Base-by-base conservation (phyloP, 2,797 vertebrate species). In the Melanotaenia nigrans region DNA sequence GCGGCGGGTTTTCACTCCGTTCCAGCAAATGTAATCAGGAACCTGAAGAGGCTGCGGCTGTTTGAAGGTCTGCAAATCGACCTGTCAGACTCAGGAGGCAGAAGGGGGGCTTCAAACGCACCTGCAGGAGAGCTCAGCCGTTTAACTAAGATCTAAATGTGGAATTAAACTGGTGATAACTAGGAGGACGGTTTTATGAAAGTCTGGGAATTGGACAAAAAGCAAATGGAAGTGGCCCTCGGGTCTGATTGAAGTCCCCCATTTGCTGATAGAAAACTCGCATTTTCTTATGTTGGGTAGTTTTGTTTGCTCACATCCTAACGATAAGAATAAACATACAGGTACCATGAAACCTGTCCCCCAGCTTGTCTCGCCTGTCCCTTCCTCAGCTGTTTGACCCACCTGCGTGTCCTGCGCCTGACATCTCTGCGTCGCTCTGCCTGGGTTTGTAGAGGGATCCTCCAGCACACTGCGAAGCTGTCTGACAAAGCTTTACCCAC, bases 351-450 rank as follows among this genome's bases (percentile, higher is more conserved):
- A 49, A 49, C 20, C 45, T 49, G 20, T 9, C 45, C 8, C 45
- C 45, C 45, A 3, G 30, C 28, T 5, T 16, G 30, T 18, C 35
- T 45, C 40, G 32, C 55, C 82, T 88, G 83, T 77, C 81, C 75
- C 57, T 67, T 54, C 69, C 56, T 68, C 79, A 42, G 72, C 77
- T 38, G 80, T 20, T 56, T 82, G 87, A 91, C 87, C 82, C 91
- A 92, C 92, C 92, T 93, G 92, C 88, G 85, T 84, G 89, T 72
- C 83, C 79, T 68, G 86, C 64, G 69, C 64, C 86, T 79, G 90
- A 90, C 91, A 92, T 92, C 86, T 84, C 89, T 85, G 87, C 87
- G 88, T 81, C 77, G 85, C 89, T 92, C 83, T 75, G 90, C 85
- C 83, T 77, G 86, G 83, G 85, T 86, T 65, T 87, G 85, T 81